A percentile compares a stretch with the other conserved stretches of the same genome.
Evolutionary conservation across 2,888 invertebrate species (phyloP).

Genomic region (Dioctria rufipes): DNA sequence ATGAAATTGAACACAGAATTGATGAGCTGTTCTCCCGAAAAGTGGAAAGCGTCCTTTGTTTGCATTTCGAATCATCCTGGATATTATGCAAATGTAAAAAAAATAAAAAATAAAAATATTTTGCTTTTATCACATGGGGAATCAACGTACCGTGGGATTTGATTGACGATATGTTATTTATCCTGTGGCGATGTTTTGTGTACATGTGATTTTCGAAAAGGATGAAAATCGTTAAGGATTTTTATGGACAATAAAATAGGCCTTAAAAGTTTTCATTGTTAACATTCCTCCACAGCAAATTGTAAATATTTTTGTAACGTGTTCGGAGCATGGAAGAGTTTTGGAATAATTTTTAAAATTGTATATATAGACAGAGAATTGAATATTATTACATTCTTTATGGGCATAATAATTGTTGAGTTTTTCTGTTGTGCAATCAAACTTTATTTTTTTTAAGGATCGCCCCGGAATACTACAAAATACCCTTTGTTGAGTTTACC

Average conservation of each 20-base stretch:
- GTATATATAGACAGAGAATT: no score
- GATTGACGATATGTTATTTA: slow-evolving; percentile 24
- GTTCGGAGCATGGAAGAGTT: no score
- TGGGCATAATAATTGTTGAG: no score
- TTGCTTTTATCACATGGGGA: slow-evolving; percentile 17
- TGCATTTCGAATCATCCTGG: slow-evolving; percentile 44
- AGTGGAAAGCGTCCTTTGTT: slow-evolving; percentile 26
- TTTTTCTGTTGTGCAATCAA: no score
- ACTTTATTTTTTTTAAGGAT: no score
- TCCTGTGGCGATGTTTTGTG: background rate
- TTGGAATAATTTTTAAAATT: no score
- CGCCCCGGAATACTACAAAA: no score
- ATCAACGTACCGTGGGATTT: slow-evolving; percentile 1
- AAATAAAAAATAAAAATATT: background rate
- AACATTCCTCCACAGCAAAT: no score
- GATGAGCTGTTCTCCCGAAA: slow-evolving; percentile 17
- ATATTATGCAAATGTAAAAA: slow-evolving; percentile 36
- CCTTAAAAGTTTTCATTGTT: no score
- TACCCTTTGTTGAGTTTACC: no score
- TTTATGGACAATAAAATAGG: background rate
- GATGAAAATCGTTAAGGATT: background rate
- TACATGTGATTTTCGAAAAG: background rate
- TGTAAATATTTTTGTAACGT: no score
- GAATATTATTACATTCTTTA: no score
- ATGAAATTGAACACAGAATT: slow-evolving; percentile 48